Percentiles rank a stretch among this genome's conserved stretches.
Evolutionary conservation across 2,797 vertebrate species (phyloP).

Genomic region (Odontamblyopus lacepedii): DNA sequence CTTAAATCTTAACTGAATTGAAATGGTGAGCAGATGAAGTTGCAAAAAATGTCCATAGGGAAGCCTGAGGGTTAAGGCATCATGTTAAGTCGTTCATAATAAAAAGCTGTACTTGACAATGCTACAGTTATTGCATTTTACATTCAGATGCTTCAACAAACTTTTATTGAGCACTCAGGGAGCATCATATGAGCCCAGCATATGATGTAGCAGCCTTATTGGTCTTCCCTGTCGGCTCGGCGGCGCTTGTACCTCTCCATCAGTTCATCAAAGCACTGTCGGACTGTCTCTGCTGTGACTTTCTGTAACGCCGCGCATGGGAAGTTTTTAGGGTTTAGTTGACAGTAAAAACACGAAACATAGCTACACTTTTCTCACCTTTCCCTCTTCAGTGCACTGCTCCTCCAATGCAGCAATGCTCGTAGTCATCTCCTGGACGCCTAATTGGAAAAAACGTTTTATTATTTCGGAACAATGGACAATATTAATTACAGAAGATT

Average conservation of each 20-base stretch:
- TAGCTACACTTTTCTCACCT: slow-evolving; percentile 74
- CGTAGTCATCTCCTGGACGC: slow-evolving; percentile 88
- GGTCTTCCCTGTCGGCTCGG: slow-evolving; percentile 42
- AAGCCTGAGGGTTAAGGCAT: slow-evolving; percentile 27
- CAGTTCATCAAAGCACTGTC: slow-evolving; percentile 68
- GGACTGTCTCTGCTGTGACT: slow-evolving; percentile 67
- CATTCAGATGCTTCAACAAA: slow-evolving; percentile 34
- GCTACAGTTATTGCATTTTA: background rate
- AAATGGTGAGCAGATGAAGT: too few relatives aligned
- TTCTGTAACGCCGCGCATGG: slow-evolving; percentile 46
- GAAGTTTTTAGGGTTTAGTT: slow-evolving; percentile 10
- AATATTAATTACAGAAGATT: background rate
- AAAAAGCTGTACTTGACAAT: background rate
- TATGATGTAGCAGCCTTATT: slow-evolving; percentile 37
- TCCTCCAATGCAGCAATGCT: slow-evolving; percentile 87
- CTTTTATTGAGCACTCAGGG: slow-evolving; percentile 41
- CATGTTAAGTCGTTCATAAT: background rate
- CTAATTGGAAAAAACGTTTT: slow-evolving; percentile 60
- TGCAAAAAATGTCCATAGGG: too few relatives aligned
- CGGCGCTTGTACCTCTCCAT: slow-evolving; percentile 54
- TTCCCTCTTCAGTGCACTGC: slow-evolving; percentile 87
- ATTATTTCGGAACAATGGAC: background rate
- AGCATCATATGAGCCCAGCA: slow-evolving; percentile 1
- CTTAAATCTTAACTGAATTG: too few relatives aligned
- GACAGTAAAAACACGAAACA: background rate